These are phyloP conservation scores for Gortyna flavago DNA, from an alignment of 2,888 invertebrate genomes.

Conservation along the genomic window DNA sequence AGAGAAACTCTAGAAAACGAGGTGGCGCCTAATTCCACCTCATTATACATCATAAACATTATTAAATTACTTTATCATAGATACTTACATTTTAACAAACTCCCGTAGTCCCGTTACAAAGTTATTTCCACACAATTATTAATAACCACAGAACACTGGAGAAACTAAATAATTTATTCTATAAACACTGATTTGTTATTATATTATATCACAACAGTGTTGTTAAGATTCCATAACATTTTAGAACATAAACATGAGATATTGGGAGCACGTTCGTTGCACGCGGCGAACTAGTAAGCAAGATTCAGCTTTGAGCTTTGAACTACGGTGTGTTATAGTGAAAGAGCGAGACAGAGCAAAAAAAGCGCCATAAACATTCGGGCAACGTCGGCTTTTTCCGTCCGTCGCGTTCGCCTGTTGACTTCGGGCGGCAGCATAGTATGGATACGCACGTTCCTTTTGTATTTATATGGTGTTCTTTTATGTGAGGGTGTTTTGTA, in stretches of 20 bases:
- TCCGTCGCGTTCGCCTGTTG: slow-evolving; percentile 68
- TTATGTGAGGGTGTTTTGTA: slow-evolving; percentile 22
- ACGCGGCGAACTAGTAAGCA: slow-evolving; percentile 70
- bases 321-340: slow-evolving; percentile 77
- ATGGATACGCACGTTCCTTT: slow-evolving; percentile 67
- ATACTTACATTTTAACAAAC: slow-evolving; percentile 71
- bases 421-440: slow-evolving; percentile 73
- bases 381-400: slow-evolving; percentile 81
- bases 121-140: slow-evolving; percentile 67
- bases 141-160: slow-evolving; percentile 67
- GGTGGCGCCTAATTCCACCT: slow-evolving; percentile 25
- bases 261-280: slow-evolving; percentile 66
- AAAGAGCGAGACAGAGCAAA: slow-evolving; percentile 82
- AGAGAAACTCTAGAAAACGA: slow-evolving; percentile 37
- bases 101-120: slow-evolving; percentile 42
- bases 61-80: slow-evolving; percentile 43
- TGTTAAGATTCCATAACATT: slow-evolving; percentile 76
- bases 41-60: slow-evolving; percentile 10
- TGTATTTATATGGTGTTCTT: slow-evolving; percentile 24
- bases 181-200: slow-evolving; percentile 70
- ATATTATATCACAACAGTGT: slow-evolving; percentile 79
- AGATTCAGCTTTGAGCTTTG: slow-evolving; percentile 78
- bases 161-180: slow-evolving; percentile 67
- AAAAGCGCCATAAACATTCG: slow-evolving; percentile 86
- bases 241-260: slow-evolving; percentile 66